A percentile compares a stretch with the other conserved stretches of the same genome.
Evolutionary conservation across 2,797 vertebrate genomes (phyloP).

Genomic region (Lepus townsendii): DNA sequence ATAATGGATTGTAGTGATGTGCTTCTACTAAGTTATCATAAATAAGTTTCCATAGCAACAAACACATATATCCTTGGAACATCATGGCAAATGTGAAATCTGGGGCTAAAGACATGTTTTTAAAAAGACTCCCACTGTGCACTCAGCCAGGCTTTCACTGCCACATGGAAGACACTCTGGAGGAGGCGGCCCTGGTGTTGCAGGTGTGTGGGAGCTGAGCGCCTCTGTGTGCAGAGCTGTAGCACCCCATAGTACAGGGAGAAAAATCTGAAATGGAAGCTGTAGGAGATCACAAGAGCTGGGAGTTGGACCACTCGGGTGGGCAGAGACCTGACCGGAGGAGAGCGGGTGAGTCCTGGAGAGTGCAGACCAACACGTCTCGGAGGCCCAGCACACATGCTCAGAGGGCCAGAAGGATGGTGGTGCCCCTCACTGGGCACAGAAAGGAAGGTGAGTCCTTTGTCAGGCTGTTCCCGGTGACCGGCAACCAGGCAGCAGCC

Average conservation of each 20-base stretch:
- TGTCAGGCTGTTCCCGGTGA: neutral
- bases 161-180: neutral
- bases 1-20: neutral
- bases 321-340: neutral
- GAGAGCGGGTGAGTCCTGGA: neutral
- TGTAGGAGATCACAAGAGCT: neutral
- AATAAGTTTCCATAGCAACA: neutral
- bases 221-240: neutral
- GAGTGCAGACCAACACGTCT: neutral
- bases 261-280: neutral
- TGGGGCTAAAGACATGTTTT: neutral
- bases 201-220: neutral
- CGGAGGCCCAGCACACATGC: neutral
- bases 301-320: neutral
- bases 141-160: neutral
- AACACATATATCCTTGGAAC: neutral
- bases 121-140: neutral
- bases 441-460: neutral
- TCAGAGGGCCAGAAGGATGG: too few species aligned
- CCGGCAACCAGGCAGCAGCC: neutral
- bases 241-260: rapidly evolving
- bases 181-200: neutral
- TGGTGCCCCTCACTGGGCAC: rapidly evolving
- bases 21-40: neutral
- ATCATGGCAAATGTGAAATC: neutral